phyloP scores from a whole-genome alignment of 2,797 vertebrate species.

The Phrynocephalus forsythii region DNA sequence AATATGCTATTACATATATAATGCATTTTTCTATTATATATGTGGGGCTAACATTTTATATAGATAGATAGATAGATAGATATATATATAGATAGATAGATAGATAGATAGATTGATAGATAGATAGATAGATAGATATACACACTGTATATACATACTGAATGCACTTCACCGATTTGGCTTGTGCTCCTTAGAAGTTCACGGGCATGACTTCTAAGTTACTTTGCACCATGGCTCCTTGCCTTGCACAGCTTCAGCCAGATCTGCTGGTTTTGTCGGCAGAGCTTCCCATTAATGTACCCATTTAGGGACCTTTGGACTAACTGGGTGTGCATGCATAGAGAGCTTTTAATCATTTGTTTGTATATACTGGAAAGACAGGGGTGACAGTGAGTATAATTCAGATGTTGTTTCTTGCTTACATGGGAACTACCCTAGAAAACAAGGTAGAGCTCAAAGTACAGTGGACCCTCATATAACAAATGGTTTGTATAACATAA shows the following conservation, averaged over 20 bases:
- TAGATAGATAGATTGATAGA: too few species aligned
- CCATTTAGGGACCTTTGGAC: not conserved
- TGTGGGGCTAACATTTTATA: not conserved
- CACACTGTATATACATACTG: not conserved
- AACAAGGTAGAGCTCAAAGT: not conserved
- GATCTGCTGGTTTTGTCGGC: slow-evolving; percentile 29
- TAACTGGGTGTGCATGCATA: not conserved
- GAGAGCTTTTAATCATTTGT: not conserved
- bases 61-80: too few species aligned
- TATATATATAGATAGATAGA: too few species aligned
- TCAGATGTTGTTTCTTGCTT: not conserved
- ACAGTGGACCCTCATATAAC: too few species aligned
- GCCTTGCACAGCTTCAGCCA: slow-evolving; percentile 9
- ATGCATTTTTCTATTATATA: not conserved
- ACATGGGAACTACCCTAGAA: not conserved
- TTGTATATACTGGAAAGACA: not conserved
- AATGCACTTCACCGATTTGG: not conserved
- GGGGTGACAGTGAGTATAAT: not conserved
- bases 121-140: too few species aligned
- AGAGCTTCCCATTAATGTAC: slow-evolving; percentile 16
- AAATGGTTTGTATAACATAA: too few species aligned
- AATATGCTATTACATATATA: not conserved
- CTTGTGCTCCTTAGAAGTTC: slow-evolving; percentile 19
- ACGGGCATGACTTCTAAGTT: slow-evolving; percentile 23
- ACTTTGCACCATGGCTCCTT: slow-evolving; percentile 37